Conservation (phyloP, 1,140 invertebrate genomes). For the Heterodera carotae region DNA sequence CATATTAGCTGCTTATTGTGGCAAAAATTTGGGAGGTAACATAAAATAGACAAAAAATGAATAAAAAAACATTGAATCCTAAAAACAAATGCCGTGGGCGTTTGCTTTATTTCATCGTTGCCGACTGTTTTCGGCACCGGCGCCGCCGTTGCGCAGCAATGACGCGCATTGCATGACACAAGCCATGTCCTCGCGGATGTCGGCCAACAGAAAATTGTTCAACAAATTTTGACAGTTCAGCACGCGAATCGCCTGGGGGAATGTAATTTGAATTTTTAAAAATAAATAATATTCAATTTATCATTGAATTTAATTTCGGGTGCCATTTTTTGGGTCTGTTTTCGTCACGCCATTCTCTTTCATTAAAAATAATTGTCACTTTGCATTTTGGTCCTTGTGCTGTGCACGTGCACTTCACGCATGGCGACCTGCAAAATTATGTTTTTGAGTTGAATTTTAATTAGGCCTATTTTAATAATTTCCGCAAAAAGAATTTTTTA, state of each 20-base stretch:
- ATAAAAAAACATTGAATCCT: too few species aligned
- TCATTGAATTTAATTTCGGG: neutral
- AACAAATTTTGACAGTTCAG: slow-evolving; percentile 58
- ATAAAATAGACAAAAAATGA: too few species aligned
- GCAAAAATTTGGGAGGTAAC: too few species aligned
- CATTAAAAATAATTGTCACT: slow-evolving; percentile 7
- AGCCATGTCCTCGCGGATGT: slow-evolving; percentile 59
- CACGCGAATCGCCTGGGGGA: slow-evolving; percentile 39
- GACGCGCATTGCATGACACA: slow-evolving; percentile 50
- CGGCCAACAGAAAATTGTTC: slow-evolving; percentile 59
- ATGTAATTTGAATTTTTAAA: neutral
- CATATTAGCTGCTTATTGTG: too few species aligned
- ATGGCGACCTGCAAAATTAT: slow-evolving; percentile 69
- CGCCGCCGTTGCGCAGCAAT: neutral
- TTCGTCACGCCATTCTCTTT: neutral
- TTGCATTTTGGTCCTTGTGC: slow-evolving; percentile 68
- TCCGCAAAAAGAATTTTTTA: too few species aligned
- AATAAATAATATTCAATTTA: slow-evolving; percentile 13
- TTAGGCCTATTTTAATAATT: too few species aligned
- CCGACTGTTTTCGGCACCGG: neutral
- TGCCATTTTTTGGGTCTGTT: too few species aligned
- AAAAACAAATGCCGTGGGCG: neutral
- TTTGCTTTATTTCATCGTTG: neutral
- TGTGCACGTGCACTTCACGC: slow-evolving; percentile 72
- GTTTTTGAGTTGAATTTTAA: too few species aligned